Conservation (phyloP, 2,888 invertebrate genomes). For the Chrysina gloriosa region DNA sequence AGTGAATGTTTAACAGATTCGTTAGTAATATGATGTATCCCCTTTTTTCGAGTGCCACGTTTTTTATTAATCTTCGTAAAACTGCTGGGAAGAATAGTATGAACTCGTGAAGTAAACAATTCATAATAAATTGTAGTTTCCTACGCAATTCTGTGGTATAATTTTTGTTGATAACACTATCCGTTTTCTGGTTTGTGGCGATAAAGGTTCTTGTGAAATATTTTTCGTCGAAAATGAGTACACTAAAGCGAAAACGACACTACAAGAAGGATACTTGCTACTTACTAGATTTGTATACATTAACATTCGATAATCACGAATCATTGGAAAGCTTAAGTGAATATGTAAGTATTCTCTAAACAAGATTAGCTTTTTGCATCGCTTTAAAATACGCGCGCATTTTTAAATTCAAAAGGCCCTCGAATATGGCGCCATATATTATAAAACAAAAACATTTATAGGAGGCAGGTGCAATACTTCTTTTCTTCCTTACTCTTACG, state of each 20-base stretch:
- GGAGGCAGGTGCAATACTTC: constrained; percentile 24
- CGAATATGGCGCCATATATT: constrained; percentile 15
- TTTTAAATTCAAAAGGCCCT: constrained; percentile 31
- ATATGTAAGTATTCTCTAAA: constrained; percentile 67
- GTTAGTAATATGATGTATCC: constrained; percentile 17
- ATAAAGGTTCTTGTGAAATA: too few species aligned
- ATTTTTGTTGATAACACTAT: constrained; percentile 14
- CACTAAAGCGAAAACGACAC: constrained; percentile 72
- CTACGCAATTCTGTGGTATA: not conserved
- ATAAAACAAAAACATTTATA: constrained; percentile 37
- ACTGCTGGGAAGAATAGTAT: not conserved
- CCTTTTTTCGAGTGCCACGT: constrained; percentile 26
- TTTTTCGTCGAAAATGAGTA: constrained; percentile 56
- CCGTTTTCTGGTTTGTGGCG: constrained; percentile 1
- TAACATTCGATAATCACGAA: constrained; percentile 87
- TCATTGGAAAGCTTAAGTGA: constrained; percentile 78
- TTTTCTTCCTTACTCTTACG: constrained; percentile 23
- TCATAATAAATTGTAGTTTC: not conserved
- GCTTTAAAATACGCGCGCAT: constrained; percentile 29
- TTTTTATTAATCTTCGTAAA: constrained; percentile 6
- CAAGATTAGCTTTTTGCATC: constrained; percentile 19
- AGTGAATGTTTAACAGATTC: constrained; percentile 34
- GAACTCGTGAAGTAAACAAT: not conserved
- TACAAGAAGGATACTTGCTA: constrained; percentile 90
- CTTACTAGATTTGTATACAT: constrained; percentile 84